Percentiles rank a stretch among this genome's conserved stretches.
Evolutionary conservation across 2,113 vertebrate species (phyloP).

Genomic region (Coryphaenoides rupestris): DNA sequence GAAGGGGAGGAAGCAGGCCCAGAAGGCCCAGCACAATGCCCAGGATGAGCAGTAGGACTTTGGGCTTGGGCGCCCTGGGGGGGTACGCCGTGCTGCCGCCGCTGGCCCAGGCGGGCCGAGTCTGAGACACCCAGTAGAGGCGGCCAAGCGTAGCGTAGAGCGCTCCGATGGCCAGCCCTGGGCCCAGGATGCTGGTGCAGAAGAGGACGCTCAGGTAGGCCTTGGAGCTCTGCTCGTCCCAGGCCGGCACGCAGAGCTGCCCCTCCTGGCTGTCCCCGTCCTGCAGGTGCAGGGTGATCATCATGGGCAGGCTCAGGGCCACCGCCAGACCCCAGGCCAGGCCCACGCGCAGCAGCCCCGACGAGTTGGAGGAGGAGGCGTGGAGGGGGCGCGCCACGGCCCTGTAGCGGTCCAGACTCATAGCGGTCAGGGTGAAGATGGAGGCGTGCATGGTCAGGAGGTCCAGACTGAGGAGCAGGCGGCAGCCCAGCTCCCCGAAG

Average conservation of each 20-base stretch:
- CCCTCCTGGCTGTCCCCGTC: slow-evolving; percentile 73
- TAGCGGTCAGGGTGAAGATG: slow-evolving; percentile 81
- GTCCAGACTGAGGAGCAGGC: slow-evolving; percentile 79
- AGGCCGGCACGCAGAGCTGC: slow-evolving; percentile 75
- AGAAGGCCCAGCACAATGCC: slow-evolving; percentile 80
- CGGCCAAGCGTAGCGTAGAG: slow-evolving; percentile 76
- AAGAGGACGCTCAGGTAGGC: slow-evolving; percentile 78
- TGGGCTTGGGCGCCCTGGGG: slow-evolving; percentile 75
- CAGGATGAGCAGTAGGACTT: slow-evolving; percentile 79
- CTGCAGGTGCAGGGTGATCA: slow-evolving; percentile 81
- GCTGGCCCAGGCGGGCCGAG: slow-evolving; percentile 67
- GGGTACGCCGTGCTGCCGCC: slow-evolving; percentile 54
- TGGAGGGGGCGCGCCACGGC: slow-evolving; percentile 76
- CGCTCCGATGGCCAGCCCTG: slow-evolving; percentile 77
- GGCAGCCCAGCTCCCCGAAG: slow-evolving; percentile 78
- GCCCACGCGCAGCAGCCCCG: slow-evolving; percentile 68
- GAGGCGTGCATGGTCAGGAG: slow-evolving; percentile 84
- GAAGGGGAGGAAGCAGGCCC: slow-evolving; percentile 84
- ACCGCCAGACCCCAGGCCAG: slow-evolving; percentile 79
- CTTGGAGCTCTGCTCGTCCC: slow-evolving; percentile 80
- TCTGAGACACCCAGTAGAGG: slow-evolving; percentile 82
- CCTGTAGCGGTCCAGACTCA: slow-evolving; percentile 79
- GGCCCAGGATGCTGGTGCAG: slow-evolving; percentile 81
- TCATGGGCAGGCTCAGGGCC: slow-evolving; percentile 80
- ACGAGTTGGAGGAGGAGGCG: slow-evolving; percentile 70